phyloP scores from a whole-genome alignment of 2,888 invertebrate species.

The Pomacea canaliculata region DNA sequence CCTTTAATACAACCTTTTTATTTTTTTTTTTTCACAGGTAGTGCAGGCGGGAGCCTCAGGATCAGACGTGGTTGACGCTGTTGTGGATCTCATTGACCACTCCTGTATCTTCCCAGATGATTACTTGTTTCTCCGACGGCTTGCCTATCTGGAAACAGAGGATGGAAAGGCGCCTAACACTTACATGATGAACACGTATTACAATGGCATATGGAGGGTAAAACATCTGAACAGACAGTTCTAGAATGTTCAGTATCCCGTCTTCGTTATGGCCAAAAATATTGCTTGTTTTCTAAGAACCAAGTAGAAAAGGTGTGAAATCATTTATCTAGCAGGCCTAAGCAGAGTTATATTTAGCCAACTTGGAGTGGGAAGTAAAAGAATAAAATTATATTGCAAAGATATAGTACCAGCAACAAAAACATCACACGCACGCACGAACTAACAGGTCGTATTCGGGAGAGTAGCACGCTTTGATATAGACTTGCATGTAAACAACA shows the following conservation, averaged over 20 bases:
- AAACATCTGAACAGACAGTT: neutral
- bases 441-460: no score
- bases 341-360: no score
- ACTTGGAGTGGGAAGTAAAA: slow-evolving; percentile 18
- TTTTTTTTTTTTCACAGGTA: no score
- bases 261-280: no score
- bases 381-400: neutral
- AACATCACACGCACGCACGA: no score
- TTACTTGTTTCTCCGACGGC: slow-evolving; percentile 24
- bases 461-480: no score
- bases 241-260: no score
- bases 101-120: slow-evolving; percentile 27
- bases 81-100: slow-evolving; percentile 21
- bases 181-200: neutral
- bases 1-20: no score
- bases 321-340: slow-evolving; percentile 13
- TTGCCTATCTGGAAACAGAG: slow-evolving; percentile 10
- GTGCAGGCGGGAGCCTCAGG: neutral
- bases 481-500: no score
- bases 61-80: slow-evolving; percentile 21
- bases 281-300: no score
- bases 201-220: slow-evolving; percentile 23
- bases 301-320: no score
- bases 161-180: slow-evolving; percentile 15
- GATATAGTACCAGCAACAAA: no score